phyloP scores from a whole-genome alignment of 2,113 vertebrate species.

The Pedionomus torquatus region DNA sequence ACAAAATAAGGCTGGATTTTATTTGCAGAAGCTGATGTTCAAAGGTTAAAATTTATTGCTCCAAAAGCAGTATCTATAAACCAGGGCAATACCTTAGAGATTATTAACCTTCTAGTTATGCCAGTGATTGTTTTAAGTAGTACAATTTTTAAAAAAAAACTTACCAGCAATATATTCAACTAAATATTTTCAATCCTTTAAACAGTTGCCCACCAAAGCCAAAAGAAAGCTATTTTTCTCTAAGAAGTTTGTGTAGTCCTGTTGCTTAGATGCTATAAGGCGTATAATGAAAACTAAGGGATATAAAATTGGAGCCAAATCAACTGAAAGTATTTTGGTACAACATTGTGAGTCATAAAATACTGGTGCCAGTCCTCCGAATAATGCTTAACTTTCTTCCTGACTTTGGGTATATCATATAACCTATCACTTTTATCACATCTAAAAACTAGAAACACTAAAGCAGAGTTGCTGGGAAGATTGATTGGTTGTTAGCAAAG shows the following conservation, averaged over 20 bases:
- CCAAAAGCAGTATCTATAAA: slow-evolving; percentile 66
- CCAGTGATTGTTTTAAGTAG: not conserved
- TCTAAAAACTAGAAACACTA: not conserved
- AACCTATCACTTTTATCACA: slow-evolving; percentile 12
- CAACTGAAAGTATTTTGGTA: not conserved
- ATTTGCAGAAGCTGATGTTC: slow-evolving; percentile 67
- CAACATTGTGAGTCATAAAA: not conserved
- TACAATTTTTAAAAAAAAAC: not conserved
- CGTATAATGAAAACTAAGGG: not conserved
- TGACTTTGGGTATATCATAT: not conserved
- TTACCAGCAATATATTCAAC: not conserved
- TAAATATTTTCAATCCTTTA: not conserved
- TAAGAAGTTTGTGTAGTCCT: not conserved
- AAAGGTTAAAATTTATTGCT: slow-evolving; percentile 71
- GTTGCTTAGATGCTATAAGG: not conserved
- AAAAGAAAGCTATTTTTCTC: not conserved
- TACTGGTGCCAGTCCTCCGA: not conserved
- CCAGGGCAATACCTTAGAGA: slow-evolving; percentile 50
- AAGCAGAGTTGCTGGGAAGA: slow-evolving; percentile 23
- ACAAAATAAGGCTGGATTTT: slow-evolving; percentile 70
- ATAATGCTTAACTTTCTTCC: not conserved
- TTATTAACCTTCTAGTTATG: slow-evolving; percentile 62
- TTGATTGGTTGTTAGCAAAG: slow-evolving; percentile 38
- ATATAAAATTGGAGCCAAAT: not conserved
- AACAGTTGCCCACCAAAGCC: not conserved